phyloP scores from a whole-genome alignment of 2,113 vertebrate genomes.

The Psophia crepitans region DNA sequence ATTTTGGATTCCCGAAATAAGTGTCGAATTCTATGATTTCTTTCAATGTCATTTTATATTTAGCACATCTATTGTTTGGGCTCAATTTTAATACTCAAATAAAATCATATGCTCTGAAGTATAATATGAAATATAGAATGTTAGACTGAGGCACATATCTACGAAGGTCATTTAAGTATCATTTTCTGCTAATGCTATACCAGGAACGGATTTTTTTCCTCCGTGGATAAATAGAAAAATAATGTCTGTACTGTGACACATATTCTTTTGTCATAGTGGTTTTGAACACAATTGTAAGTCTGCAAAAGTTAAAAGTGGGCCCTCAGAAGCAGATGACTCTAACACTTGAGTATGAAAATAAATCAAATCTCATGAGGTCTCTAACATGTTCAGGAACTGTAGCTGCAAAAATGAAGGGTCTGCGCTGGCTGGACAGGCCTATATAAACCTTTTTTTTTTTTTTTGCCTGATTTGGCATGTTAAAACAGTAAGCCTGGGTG shows the following conservation, averaged over 20 bases:
- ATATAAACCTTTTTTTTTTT: background rate
- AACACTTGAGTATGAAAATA: background rate
- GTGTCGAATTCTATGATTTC: background rate
- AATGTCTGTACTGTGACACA: background rate
- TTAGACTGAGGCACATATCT: background rate
- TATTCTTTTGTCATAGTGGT: background rate
- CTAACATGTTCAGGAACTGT: background rate
- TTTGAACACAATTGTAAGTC: background rate
- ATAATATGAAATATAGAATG: background rate
- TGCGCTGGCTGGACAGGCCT: background rate
- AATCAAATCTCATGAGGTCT: background rate
- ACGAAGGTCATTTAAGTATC: background rate
- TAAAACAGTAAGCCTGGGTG: background rate
- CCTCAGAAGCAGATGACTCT: background rate
- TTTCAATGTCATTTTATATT: background rate
- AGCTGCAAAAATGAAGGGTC: background rate
- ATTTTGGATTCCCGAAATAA: background rate
- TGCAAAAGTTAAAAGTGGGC: background rate
- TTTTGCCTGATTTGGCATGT: background rate
- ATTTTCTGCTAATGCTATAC: background rate
- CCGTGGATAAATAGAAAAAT: background rate
- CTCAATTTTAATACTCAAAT: background rate
- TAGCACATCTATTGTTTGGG: accelerated
- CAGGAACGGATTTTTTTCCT: background rate
- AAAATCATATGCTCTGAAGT: background rate